These are phyloP conservation scores for Heliconius hortense DNA, from an alignment of 2,888 invertebrate species.

Conservation along the genomic window DNA sequence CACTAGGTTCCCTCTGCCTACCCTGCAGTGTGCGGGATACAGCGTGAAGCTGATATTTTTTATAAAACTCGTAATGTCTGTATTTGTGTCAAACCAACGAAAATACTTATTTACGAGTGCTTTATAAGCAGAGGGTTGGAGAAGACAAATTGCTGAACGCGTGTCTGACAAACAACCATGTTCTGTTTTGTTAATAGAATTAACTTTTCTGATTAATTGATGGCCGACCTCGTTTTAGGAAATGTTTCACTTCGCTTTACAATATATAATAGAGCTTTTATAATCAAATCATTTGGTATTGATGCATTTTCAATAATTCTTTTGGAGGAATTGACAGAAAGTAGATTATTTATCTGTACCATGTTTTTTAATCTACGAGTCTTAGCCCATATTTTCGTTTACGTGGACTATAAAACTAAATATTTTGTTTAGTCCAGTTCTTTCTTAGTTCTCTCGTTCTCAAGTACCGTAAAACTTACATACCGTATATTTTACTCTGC, in stretches of 20 bases:
- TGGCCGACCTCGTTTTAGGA: slow-evolving; percentile 27
- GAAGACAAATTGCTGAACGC: slow-evolving; percentile 31
- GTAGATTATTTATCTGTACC: background rate
- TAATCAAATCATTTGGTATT: background rate
- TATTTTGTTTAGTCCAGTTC: too few relatives aligned
- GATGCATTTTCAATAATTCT: background rate
- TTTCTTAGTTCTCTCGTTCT: too few relatives aligned
- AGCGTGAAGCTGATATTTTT: background rate
- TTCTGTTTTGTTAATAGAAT: slow-evolving; percentile 61
- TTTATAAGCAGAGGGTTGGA: slow-evolving; percentile 30
- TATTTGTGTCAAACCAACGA: background rate
- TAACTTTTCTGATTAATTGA: slow-evolving; percentile 68
- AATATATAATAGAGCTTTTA: background rate
- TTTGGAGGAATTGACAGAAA: background rate
- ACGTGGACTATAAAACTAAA: too few relatives aligned
- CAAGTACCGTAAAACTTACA: too few relatives aligned
- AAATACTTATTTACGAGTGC: slow-evolving; percentile 25
- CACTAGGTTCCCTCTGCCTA: too few relatives aligned
- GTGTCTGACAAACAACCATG: slow-evolving; percentile 47
- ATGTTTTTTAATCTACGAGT: too few relatives aligned
- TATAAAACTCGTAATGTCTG: background rate
- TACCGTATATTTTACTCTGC: too few relatives aligned
- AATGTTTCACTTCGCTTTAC: background rate
- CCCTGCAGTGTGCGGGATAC: too few relatives aligned
- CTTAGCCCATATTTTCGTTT: too few relatives aligned